Conservation (phyloP, 2,888 invertebrate genomes). For the Abscondita cerata region DNA sequence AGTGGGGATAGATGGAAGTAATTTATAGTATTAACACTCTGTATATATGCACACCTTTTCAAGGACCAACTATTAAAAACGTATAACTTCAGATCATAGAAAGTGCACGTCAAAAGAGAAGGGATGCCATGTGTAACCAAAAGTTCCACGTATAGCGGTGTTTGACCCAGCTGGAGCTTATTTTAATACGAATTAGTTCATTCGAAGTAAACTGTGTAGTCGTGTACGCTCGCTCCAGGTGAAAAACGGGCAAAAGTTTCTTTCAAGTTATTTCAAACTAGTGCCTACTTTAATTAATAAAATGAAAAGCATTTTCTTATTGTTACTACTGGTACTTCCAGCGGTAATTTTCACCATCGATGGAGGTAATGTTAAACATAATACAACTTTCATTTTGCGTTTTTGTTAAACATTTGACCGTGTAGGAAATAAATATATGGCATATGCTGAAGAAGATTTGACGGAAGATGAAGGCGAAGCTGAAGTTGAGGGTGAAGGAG, state of each 20-base stretch:
- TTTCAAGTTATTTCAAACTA: background rate
- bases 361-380: constrained; percentile 69
- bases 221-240: background rate
- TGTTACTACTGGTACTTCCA: constrained; percentile 72
- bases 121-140: constrained; percentile 32
- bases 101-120: constrained; percentile 9
- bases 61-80: no score
- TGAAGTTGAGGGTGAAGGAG: constrained; percentile 72
- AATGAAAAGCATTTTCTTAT: constrained; percentile 75
- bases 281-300: constrained; percentile 16
- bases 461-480: constrained; percentile 75
- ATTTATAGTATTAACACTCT: no score
- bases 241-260: background rate
- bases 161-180: constrained; percentile 24
- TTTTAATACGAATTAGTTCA: constrained; percentile 3
- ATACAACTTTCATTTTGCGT: background rate
- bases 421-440: constrained; percentile 63
- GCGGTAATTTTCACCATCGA: constrained; percentile 74
- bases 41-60: no score
- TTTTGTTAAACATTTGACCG: background rate
- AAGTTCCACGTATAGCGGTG: constrained; percentile 29
- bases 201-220: background rate
- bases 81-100: background rate
- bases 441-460: constrained; percentile 72
- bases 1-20: no score